Conservation (phyloP, 1,140 invertebrate genomes). For the Capitella teleta region DNA sequence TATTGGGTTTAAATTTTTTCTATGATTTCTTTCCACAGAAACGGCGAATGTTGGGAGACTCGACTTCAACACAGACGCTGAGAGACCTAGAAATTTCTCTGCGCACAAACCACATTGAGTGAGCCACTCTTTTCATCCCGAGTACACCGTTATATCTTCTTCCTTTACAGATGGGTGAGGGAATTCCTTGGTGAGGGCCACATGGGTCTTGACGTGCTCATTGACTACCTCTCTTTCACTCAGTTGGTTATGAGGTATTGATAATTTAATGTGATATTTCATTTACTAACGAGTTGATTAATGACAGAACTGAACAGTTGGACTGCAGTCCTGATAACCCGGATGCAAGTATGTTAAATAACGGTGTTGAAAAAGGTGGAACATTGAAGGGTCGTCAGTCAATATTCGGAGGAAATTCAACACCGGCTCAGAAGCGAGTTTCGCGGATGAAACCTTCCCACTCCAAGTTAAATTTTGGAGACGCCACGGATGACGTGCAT, state of each 20-base stretch:
- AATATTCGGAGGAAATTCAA: not conserved
- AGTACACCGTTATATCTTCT: slow-evolving; percentile 13
- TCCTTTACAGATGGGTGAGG: slow-evolving; percentile 77
- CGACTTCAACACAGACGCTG: slow-evolving; percentile 94
- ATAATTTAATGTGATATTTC: no score
- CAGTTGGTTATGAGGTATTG: slow-evolving; percentile 37
- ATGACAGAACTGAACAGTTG: no score
- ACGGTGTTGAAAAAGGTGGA: no score
- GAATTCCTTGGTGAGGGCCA: slow-evolving; percentile 95
- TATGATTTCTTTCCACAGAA: slow-evolving; percentile 61
- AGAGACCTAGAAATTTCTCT: slow-evolving; percentile 96
- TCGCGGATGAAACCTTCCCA: slow-evolving; percentile 3
- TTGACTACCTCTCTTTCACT: slow-evolving; percentile 79
- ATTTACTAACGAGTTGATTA: no score
- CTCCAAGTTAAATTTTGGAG: slow-evolving; percentile 77
- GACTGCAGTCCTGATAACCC: no score
- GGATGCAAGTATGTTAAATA: no score
- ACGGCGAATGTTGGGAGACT: slow-evolving; percentile 81
- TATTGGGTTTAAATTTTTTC: no score
- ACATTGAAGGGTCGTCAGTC: not conserved
- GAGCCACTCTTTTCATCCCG: slow-evolving; percentile 42
- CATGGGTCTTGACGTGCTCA: slow-evolving; percentile 86
- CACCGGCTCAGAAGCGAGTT: not conserved
- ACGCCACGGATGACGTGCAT: slow-evolving; percentile 96
- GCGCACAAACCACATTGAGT: slow-evolving; percentile 98